These are phyloP conservation scores for Megamerina dolium DNA, from an alignment of 2,888 invertebrate genomes.

Conservation along the genomic window DNA sequence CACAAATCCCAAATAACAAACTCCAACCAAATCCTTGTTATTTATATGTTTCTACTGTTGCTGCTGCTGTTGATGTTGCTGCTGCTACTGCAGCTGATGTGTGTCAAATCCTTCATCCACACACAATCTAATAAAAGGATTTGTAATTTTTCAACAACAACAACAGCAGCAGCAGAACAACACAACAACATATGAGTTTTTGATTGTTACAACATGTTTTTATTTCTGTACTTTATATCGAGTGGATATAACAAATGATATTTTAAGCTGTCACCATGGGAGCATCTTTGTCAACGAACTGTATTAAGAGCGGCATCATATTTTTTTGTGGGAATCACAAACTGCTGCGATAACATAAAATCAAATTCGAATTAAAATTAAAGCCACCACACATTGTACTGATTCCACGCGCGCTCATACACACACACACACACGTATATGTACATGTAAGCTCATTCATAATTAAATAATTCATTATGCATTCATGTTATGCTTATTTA, in stretches of 20 bases:
- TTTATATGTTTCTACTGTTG: not conserved
- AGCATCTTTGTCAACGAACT: not conserved
- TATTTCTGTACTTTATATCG: too few relatives aligned
- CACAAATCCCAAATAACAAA: not conserved
- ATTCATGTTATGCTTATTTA: too few relatives aligned
- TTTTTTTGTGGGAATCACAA: too few relatives aligned
- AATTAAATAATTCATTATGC: too few relatives aligned
- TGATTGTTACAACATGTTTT: not conserved
- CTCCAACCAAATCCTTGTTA: conserved; percentile 5
- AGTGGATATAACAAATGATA: not conserved
- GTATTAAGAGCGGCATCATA: not conserved
- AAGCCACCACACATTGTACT: too few relatives aligned
- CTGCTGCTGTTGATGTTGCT: too few relatives aligned
- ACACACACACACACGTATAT: too few relatives aligned
- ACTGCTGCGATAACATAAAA: too few relatives aligned
- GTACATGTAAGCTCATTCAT: too few relatives aligned
- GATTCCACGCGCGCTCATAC: too few relatives aligned
- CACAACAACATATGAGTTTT: not conserved
- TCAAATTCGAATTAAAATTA: too few relatives aligned
- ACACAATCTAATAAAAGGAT: conserved; percentile 6
- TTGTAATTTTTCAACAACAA: not conserved
- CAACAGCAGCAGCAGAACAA: not conserved
- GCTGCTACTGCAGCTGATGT: conserved; percentile 4
- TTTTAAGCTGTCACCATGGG: conserved; percentile 2
- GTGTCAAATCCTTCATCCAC: conserved; percentile 8